A percentile compares a stretch with the other conserved stretches of the same genome.
These are phyloP conservation scores for Fukomys damarensis DNA, from an alignment of 2,113 vertebrate species.

Conservation along the genomic window DNA sequence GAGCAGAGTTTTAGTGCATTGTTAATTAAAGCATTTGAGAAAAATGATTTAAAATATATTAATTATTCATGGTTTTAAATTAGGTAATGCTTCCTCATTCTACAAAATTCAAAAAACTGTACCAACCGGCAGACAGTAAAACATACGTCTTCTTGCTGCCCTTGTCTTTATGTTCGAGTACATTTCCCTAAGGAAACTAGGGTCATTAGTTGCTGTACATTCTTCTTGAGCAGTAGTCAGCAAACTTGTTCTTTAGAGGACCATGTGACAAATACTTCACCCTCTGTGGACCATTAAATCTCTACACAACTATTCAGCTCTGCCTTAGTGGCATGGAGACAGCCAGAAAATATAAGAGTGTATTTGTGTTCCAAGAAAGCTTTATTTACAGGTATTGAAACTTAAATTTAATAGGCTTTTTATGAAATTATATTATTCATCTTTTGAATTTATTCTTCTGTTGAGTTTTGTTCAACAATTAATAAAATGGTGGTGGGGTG, in stretches of 20 bases:
- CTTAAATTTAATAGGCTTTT: slow-evolving; percentile 6
- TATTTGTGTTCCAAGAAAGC: background rate
- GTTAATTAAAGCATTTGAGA: slow-evolving; percentile 2
- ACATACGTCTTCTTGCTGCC: background rate
- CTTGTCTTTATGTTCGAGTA: background rate
- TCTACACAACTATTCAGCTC: background rate
- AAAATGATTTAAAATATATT: background rate
- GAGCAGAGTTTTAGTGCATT: background rate
- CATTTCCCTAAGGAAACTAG: background rate
- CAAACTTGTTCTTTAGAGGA: background rate
- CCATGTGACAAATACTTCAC: background rate
- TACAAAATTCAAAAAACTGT: background rate
- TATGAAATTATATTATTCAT: background rate
- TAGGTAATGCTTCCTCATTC: background rate
- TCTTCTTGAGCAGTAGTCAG: background rate
- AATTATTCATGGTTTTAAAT: background rate
- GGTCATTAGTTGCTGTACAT: background rate
- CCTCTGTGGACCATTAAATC: background rate
- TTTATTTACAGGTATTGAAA: background rate
- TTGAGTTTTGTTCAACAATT: background rate
- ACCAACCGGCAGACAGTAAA: background rate
- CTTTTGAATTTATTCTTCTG: background rate
- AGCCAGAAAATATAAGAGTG: background rate
- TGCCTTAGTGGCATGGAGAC: background rate
- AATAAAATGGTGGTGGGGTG: background rate